Evolutionary conservation across 2,888 invertebrate genomes (phyloP).

Genomic region (Platerodrilus igneus): DNA sequence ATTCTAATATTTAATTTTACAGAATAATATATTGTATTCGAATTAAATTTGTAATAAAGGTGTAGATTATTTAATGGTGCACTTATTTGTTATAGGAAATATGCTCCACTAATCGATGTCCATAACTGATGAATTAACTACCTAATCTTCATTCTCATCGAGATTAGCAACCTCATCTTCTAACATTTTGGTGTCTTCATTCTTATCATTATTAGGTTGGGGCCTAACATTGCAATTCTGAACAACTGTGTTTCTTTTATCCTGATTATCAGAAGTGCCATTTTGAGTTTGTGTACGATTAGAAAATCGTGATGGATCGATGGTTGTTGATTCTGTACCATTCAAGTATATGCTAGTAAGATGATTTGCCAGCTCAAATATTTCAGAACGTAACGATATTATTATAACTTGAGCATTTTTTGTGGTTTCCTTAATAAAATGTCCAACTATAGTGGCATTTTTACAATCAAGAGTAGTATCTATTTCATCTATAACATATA

Average conservation of each 20-base stretch:
- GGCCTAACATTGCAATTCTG: neutral
- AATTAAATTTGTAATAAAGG: too few relatives aligned
- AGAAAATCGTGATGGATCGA: constrained; percentile 45
- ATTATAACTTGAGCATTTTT: constrained; percentile 98
- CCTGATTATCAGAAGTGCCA: too few relatives aligned
- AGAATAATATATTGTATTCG: too few relatives aligned
- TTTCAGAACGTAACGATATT: constrained; percentile 92
- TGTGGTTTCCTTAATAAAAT: constrained; percentile 90
- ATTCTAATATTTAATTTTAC: too few relatives aligned
- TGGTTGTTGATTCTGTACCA: constrained; percentile 73
- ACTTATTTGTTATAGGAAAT: too few relatives aligned
- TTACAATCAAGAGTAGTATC: constrained; percentile 98
- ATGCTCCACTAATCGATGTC: too few relatives aligned
- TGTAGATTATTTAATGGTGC: too few relatives aligned
- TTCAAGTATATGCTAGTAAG: constrained; percentile 94
- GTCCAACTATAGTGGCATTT: constrained; percentile 96
- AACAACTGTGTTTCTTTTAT: neutral
- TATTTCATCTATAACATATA: constrained; percentile 99
- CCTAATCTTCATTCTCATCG: too few relatives aligned
- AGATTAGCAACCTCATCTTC: constrained; percentile 3
- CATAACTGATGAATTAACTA: too few relatives aligned
- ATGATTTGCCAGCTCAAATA: constrained; percentile 93
- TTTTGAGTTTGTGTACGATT: too few relatives aligned
- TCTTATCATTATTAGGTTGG: neutral
- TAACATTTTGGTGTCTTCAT: neutral